These are phyloP conservation scores for Ornithorhynchus anatinus DNA, from an alignment of 2,113 vertebrate species.

Conservation along the genomic window DNA sequence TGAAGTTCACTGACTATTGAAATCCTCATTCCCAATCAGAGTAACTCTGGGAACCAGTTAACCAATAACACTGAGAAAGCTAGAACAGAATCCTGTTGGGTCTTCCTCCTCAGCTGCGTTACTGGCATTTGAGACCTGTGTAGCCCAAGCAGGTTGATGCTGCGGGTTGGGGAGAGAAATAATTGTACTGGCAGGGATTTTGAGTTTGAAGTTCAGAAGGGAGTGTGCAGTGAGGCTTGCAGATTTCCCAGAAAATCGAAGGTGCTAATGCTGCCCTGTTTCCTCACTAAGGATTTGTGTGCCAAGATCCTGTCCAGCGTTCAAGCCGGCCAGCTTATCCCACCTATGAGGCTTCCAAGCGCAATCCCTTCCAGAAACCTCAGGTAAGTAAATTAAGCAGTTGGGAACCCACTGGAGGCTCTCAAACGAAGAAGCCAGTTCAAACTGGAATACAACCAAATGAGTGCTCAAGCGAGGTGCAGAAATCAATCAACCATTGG, in stretches of 20 bases:
- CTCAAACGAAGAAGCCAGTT: background rate
- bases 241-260: conserved; percentile 9
- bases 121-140: no score
- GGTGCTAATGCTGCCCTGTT: conserved; percentile 18
- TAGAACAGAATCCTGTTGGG: background rate
- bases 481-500: no score
- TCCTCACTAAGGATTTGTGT: conserved; percentile 83
- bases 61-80: background rate
- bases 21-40: background rate
- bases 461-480: background rate
- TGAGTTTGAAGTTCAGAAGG: background rate
- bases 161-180: no score
- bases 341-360: conserved; percentile 71
- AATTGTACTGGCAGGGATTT: background rate
- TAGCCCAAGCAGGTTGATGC: no score
- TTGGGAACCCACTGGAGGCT: background rate
- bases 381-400: conserved; percentile 75
- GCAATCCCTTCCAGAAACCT: conserved; percentile 73
- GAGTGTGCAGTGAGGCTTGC: background rate
- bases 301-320: conserved; percentile 85
- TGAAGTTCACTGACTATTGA: background rate
- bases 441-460: background rate
- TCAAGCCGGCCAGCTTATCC: conserved; percentile 67
- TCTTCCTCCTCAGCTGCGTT: background rate
- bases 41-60: background rate